Base-by-base conservation (phyloP, 2,888 invertebrate species). In the Melangyna quadrimaculata region DNA sequence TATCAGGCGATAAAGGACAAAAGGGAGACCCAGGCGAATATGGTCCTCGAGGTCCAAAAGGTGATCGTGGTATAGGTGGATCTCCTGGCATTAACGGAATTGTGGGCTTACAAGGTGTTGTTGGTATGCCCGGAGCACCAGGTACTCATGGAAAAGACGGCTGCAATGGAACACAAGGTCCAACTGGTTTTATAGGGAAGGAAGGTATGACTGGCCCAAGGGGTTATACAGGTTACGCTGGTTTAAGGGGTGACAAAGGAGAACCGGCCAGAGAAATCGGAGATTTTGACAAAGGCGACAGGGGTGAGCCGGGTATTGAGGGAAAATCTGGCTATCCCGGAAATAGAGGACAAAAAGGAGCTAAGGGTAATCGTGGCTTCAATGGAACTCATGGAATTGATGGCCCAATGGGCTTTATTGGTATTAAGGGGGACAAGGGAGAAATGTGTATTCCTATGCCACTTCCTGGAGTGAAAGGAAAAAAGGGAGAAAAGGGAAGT, bases 111-210 rank as follows among this genome's bases (percentile, higher is more conserved):
- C 91, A 90, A 59, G 92, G 92, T 27, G 71, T 89, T 55, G 84
- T 88, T 14, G 92, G 92, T 10, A 90, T 89, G 73, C 88, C 94
- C 0, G 97, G 98, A 63, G 89, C 93, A 0, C 93, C 96, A n/a
- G 98, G 98, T 88, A 93, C 94, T 48, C 95, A 96, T 45, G 99
- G 99, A 67, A 93, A 96, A 89, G 98, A 99, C 90, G 99, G 99
- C 9, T 99, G 99, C 90, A 98, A 99, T 90, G 99, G 99, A 90
- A 97, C 98, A 72, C 98, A 98, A 92, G 98, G 98, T 87, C 92
- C 94, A 55, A 94, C 95, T 45, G 98, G 98, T 80, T 87, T 93
- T 29, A 91, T 93, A 53, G 98, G 98, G 57, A 90, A 93, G 0
- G 93, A 94, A 80, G 98, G 98, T 74, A 93, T 93, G 87, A 93